A percentile compares a stretch with the other conserved stretches of the same genome.
phyloP scores from a whole-genome alignment of 1,140 invertebrate species.

The Popillia japonica region DNA sequence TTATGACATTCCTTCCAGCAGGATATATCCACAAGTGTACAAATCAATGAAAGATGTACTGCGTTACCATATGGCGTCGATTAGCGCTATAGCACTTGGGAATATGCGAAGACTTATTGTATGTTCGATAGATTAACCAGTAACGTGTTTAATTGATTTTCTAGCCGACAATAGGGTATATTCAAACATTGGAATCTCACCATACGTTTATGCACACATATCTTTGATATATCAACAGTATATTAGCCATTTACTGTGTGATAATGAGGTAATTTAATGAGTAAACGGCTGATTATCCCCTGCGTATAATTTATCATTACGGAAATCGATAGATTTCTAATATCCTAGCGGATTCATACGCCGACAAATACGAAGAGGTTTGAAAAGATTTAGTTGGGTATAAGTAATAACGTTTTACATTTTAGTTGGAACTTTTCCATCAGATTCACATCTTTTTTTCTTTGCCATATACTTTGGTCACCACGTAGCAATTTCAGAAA shows the following conservation, averaged over 20 bases:
- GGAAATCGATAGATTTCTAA: constrained; percentile 13
- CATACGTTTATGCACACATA: background rate
- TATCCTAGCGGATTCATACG: background rate
- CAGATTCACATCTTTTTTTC: too few species aligned
- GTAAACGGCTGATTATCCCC: background rate
- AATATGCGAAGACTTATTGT: constrained; percentile 8
- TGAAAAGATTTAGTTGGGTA: background rate
- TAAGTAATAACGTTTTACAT: background rate
- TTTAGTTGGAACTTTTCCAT: too few species aligned
- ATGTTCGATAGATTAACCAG: background rate
- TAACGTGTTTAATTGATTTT: background rate
- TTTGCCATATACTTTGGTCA: too few species aligned
- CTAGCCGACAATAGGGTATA: background rate
- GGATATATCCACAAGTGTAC: too few species aligned
- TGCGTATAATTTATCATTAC: background rate
- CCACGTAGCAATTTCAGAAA: too few species aligned
- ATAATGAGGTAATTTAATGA: constrained; percentile 31
- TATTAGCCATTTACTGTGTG: background rate
- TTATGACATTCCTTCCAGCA: too few species aligned
- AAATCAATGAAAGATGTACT: background rate
- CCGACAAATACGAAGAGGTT: background rate
- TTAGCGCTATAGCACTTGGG: background rate
- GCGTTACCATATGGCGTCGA: constrained; percentile 19
- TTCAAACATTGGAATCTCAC: background rate
- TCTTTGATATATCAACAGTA: background rate